phyloP scores from a whole-genome alignment of 2,888 invertebrate species.

The Halictus ligatus region DNA sequence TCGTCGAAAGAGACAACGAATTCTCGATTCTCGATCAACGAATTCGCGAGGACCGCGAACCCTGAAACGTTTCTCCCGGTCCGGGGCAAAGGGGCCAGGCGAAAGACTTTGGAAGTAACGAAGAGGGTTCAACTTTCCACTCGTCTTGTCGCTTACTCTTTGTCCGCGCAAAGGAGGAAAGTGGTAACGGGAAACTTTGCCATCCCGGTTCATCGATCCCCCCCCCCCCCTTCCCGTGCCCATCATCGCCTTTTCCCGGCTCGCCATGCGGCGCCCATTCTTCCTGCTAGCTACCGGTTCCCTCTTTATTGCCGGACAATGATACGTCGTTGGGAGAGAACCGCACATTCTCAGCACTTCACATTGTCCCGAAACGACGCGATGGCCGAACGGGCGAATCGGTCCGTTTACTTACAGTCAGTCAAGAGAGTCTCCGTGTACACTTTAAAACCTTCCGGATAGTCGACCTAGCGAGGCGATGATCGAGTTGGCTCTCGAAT shows the following conservation, averaged over 20 bases:
- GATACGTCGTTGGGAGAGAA: background rate
- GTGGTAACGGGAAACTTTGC: constrained; percentile 58
- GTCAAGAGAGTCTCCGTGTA: background rate
- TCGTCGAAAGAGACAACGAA: background rate
- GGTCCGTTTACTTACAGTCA: background rate
- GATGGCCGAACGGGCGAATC: background rate
- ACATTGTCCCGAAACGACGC: background rate
- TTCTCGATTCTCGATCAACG: constrained; percentile 31
- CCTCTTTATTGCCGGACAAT: constrained; percentile 6
- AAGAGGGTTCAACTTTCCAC: constrained; percentile 61
- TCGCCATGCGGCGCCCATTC: constrained; percentile 13
- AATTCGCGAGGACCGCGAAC: too few species aligned
- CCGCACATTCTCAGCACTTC: background rate
- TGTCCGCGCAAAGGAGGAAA: constrained; percentile 46
- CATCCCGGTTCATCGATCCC: constrained; percentile 60
- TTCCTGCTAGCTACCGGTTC: constrained; percentile 16
- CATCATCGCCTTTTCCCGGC: constrained; percentile 3
- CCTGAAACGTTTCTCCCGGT: constrained; percentile 52
- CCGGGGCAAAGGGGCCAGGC: constrained; percentile 39
- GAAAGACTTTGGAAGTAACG: constrained; percentile 58
- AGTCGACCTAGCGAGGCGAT: background rate
- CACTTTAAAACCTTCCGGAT: too few species aligned
- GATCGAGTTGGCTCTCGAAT: background rate
- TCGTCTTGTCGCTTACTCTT: constrained; percentile 40
- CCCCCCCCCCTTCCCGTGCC: constrained; percentile 18